phyloP scores from a whole-genome alignment of 2,888 invertebrate genomes.

The Elysia crispata region DNA sequence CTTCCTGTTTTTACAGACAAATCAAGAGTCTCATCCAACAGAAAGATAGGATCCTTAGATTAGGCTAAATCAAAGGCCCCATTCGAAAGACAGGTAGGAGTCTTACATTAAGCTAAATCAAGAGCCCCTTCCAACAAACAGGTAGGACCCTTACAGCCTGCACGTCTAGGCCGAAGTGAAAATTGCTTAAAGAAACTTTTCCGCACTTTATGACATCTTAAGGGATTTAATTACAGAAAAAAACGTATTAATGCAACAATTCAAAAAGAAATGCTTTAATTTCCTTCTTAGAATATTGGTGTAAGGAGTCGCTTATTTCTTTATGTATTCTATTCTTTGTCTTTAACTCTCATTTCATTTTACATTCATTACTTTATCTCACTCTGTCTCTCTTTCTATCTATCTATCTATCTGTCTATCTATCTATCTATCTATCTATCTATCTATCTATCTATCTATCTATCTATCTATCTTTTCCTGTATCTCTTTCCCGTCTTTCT shows the following conservation, averaged over 20 bases:
- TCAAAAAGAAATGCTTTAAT: background rate
- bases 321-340: background rate
- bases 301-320: background rate
- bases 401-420: background rate
- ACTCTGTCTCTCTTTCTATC: background rate
- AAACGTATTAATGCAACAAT: background rate
- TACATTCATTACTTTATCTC: background rate
- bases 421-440: constrained; percentile 4
- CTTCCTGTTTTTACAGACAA: too few relatives aligned
- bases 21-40: too few relatives aligned
- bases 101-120: too few relatives aligned
- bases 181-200: too few relatives aligned
- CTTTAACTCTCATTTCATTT: too few relatives aligned
- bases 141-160: too few relatives aligned
- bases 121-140: too few relatives aligned
- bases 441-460: constrained; percentile 16
- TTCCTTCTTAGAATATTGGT: background rate
- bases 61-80: too few relatives aligned
- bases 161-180: too few relatives aligned
- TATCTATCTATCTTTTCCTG: background rate
- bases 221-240: background rate
- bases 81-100: too few relatives aligned
- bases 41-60: too few relatives aligned
- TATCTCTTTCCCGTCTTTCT: constrained; percentile 1
- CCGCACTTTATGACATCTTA: background rate